Percentiles rank a stretch among this genome's conserved stretches.
Evolutionary conservation across 2,888 invertebrate genomes (phyloP).

Genomic region (Microctonus brassicae): DNA sequence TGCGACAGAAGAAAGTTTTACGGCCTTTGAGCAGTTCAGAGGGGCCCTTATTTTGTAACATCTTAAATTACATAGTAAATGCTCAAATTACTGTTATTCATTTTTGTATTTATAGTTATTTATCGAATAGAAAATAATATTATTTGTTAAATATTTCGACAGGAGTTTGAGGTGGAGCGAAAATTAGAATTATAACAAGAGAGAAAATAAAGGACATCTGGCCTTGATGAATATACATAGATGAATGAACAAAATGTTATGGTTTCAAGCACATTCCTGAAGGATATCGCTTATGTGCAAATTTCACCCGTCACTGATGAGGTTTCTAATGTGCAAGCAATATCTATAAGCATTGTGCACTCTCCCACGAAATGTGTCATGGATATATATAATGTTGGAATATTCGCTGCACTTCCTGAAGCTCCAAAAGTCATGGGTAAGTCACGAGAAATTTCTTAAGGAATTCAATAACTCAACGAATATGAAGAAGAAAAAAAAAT

Average conservation of each 20-base stretch:
- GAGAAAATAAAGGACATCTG: neutral
- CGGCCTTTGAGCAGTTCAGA: neutral
- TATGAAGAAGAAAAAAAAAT: no score
- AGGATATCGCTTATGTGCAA: slow-evolving; percentile 36
- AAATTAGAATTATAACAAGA: slow-evolving; percentile 15
- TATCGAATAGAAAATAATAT: neutral
- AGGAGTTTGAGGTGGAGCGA: neutral
- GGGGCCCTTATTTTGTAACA: neutral
- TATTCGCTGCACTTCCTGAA: slow-evolving; percentile 14
- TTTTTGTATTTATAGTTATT: slow-evolving; percentile 6
- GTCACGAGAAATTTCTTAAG: slow-evolving; percentile 3
- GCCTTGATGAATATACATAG: slow-evolving; percentile 42
- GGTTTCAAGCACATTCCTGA: slow-evolving; percentile 41
- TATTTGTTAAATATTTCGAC: slow-evolving; percentile 2
- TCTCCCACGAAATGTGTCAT: slow-evolving; percentile 22
- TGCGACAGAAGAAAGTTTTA: neutral
- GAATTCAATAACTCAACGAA: neutral
- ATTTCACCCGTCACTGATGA: slow-evolving; percentile 31
- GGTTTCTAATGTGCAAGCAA: slow-evolving; percentile 37
- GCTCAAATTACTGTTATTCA: slow-evolving; percentile 4
- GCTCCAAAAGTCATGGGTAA: slow-evolving; percentile 6
- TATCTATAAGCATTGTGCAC: slow-evolving; percentile 11
- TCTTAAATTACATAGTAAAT: neutral
- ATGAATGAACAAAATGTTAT: slow-evolving; percentile 42
- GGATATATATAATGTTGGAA: slow-evolving; percentile 16